phyloP scores from a whole-genome alignment of 2,888 invertebrate genomes.

The Cepaea hortensis region DNA sequence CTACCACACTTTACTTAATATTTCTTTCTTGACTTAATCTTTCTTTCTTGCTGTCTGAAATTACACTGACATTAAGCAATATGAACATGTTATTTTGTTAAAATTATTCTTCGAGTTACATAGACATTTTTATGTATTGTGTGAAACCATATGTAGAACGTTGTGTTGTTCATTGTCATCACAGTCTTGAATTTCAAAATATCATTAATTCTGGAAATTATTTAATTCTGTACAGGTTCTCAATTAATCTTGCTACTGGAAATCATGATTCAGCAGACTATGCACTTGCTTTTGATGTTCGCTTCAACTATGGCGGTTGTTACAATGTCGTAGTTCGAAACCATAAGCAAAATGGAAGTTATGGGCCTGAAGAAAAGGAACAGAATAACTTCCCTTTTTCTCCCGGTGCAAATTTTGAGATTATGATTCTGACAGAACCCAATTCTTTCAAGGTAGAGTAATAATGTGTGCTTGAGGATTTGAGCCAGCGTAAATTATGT shows the following conservation, averaged over 20 bases:
- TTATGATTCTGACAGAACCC: slow-evolving; percentile 62
- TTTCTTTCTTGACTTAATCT: no score
- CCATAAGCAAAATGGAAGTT: slow-evolving; percentile 55
- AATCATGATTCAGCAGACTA: slow-evolving; percentile 54
- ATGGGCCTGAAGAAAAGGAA: slow-evolving; percentile 64
- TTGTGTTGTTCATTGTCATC: no score
- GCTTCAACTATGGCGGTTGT: slow-evolving; percentile 58
- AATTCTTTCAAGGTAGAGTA: slow-evolving; percentile 74
- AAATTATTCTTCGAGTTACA: no score
- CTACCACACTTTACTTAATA: no score
- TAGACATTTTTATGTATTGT: no score
- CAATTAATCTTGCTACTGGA: slow-evolving; percentile 60
- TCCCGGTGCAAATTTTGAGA: slow-evolving; percentile 64
- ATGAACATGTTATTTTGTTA: no score
- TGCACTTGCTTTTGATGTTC: slow-evolving; percentile 62
- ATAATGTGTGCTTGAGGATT: neutral
- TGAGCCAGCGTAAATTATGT: no score
- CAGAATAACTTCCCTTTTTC: slow-evolving; percentile 64
- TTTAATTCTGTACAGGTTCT: slow-evolving; percentile 55
- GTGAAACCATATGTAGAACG: no score
- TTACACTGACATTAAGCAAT: no score
- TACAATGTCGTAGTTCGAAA: slow-evolving; percentile 58
- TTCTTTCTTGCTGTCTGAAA: no score
- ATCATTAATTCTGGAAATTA: no score
- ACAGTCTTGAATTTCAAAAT: no score